phyloP scores from a whole-genome alignment of 2,797 vertebrate species.

The Staurois parvus region DNA sequence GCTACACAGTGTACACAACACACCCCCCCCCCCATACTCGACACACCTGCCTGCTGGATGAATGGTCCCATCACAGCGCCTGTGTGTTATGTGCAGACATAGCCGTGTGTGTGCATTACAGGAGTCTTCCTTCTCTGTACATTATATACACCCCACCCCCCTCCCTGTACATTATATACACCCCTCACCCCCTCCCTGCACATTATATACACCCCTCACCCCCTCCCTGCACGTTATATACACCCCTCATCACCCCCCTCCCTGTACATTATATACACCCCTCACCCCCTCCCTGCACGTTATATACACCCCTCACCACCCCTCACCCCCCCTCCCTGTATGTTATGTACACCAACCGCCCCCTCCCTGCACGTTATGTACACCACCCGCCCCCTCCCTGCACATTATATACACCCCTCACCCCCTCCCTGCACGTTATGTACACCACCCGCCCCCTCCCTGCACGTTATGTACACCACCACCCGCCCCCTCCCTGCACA shows the following conservation, averaged over 20 bases:
- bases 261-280: neutral
- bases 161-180: neutral
- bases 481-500: too few species aligned
- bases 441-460: neutral
- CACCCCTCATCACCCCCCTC: accelerated
- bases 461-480: neutral
- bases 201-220: too few species aligned
- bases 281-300: accelerated
- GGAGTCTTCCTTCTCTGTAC: too few species aligned
- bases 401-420: too few species aligned
- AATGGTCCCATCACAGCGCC: neutral
- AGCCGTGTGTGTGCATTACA: too few species aligned
- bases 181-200: too few species aligned
- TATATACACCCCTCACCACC: too few species aligned
- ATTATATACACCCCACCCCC: neutral
- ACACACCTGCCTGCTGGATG: neutral
- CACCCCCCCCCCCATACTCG: neutral
- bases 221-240: neutral
- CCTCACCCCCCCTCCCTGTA: neutral
- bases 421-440: too few species aligned
- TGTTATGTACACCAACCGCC: neutral
- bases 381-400: too few species aligned
- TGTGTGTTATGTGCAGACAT: neutral
- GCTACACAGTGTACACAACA: neutral
- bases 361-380: too few species aligned